Percentiles rank a stretch among this genome's conserved stretches.
Evolutionary conservation across 2,113 vertebrate genomes (phyloP).

Genomic region (Myrmecobius fasciatus): DNA sequence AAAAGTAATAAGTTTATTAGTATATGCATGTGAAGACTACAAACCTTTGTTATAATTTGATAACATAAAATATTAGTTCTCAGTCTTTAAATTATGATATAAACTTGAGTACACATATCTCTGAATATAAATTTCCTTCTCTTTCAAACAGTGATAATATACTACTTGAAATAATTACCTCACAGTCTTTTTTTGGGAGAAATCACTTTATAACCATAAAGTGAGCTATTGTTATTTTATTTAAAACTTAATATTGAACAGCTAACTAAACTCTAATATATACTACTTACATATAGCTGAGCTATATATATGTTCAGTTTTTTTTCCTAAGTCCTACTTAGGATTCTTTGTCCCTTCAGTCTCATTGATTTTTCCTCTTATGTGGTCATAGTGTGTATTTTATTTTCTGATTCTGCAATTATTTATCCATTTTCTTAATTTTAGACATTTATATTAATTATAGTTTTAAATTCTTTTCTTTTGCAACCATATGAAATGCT

Average conservation of each 20-base stretch:
- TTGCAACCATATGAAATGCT: neutral
- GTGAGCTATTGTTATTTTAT: neutral
- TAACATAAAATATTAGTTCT: conserved; percentile 33
- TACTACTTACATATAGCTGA: neutral
- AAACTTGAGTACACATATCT: neutral
- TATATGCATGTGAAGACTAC: neutral
- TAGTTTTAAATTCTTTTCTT: neutral
- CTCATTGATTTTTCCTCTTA: neutral
- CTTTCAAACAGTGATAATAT: neutral
- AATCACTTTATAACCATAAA: neutral
- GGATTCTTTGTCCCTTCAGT: neutral
- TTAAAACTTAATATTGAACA: neutral
- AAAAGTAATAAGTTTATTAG: conserved; percentile 38
- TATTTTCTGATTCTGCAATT: neutral
- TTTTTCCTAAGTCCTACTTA: neutral
- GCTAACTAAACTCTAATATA: neutral
- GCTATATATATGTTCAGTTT: neutral
- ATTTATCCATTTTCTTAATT: neutral
- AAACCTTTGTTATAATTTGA: conserved; percentile 51
- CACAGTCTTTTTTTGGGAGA: neutral
- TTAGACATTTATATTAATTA: neutral
- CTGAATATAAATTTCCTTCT: neutral
- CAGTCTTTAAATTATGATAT: conserved; percentile 46
- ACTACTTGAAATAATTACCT: neutral
- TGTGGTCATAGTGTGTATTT: neutral